Evolutionary conservation across 2,113 vertebrate species (phyloP).

Genomic region (Amblyopsis rosae): DNA sequence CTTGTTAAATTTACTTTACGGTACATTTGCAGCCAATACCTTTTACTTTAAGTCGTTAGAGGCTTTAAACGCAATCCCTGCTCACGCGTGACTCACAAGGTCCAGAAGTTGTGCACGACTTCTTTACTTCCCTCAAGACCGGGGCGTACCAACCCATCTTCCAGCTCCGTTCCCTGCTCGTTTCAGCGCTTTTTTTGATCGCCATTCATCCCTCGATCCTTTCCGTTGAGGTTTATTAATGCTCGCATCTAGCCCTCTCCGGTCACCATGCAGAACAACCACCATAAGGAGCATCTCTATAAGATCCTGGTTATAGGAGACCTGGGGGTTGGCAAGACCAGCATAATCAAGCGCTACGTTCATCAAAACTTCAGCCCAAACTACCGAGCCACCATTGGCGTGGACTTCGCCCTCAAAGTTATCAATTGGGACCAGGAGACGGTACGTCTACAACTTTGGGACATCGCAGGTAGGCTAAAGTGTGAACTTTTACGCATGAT

Average conservation of each 20-base stretch:
- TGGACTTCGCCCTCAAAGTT: conserved; percentile 97
- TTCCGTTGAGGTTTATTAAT: conserved; percentile 58
- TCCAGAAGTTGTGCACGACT: conserved; percentile 29
- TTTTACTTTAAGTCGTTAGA: not conserved
- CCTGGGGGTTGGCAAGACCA: conserved; percentile 80
- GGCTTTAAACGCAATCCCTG: not conserved
- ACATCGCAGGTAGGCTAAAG: conserved; percentile 75
- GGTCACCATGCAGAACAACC: conserved; percentile 87
- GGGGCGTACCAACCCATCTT: conserved; percentile 27
- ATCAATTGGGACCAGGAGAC: conserved; percentile 95
- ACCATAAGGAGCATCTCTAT: conserved; percentile 89
- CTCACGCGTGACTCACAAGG: conserved; percentile 65
- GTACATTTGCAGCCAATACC: not conserved
- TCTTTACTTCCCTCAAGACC: conserved; percentile 22
- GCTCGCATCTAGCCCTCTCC: conserved; percentile 60
- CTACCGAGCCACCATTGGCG: conserved; percentile 94
- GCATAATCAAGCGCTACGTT: conserved; percentile 91
- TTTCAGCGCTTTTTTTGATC: not conserved
- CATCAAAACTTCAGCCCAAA: conserved; percentile 87
- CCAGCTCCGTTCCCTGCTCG: conserved; percentile 21
- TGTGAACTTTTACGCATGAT: conserved; percentile 24
- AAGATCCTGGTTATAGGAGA: conserved; percentile 95
- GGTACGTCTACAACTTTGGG: conserved; percentile 88
- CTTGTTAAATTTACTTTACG: no score
- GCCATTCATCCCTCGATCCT: conserved; percentile 10